Base-by-base conservation (phyloP, 1,140 invertebrate genomes). In the Brachionus plicatilis region DNA sequence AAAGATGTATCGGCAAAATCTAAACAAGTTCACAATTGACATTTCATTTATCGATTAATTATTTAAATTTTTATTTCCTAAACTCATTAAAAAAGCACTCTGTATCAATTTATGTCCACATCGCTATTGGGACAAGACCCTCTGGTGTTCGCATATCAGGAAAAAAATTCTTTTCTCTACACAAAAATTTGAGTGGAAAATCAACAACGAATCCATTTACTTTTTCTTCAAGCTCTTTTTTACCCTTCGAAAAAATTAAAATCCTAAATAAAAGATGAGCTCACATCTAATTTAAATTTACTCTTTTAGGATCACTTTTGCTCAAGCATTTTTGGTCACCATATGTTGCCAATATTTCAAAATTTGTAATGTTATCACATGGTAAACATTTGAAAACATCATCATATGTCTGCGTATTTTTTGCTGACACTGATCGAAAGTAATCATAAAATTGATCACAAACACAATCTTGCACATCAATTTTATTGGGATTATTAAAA, bases 181-280 rank as follows among this genome's bases (percentile, higher is more conserved):
- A 82, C 8, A 78, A 33, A 80, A 85, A 85, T 47, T 78, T 17
- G 14, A 85, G 37, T 14, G 84, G 84, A 79, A 85, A 79, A 53
- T 85, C 84, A 37, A 85, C 84, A 1, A 85, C 20, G 33, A 65
- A 85, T 17, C 84, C 84, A 7, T 65, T 29, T 14, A 85, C 27
- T 33, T 80, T 66, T 9, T 85, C 43, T 8, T 82, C 79, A 3
- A 82, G 24, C 9, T 82, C 79, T 82, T 68, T 60, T 24, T 82
- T 82, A 4, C 20, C 76, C 76, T 79, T 79, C 17, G n/a, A 53
- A 20, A 24, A 47, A 24, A 50, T 37, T 37, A 0, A 78, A 50
- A 29, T 5, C 24, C 9, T 43, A 76, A 3, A 27, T 12, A 27
- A 65, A 65, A 24, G 8, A n/a, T 20, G 8, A 65, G 5, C 14